These are phyloP conservation scores for Mohoua ochrocephala DNA, from an alignment of 2,113 vertebrate genomes.

Conservation along the genomic window DNA sequence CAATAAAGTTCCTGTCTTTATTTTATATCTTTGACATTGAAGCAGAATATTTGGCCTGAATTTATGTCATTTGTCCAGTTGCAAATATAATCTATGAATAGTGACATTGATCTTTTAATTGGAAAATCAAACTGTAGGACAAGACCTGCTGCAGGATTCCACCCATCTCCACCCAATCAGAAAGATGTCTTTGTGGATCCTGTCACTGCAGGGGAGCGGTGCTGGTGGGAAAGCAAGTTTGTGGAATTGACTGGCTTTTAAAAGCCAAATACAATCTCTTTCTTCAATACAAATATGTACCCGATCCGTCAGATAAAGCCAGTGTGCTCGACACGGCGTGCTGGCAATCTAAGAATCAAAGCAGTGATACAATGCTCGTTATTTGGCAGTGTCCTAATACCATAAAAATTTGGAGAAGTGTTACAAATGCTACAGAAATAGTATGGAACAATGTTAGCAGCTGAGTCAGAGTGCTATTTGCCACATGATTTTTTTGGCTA, in stretches of 20 bases:
- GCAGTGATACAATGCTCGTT: background rate
- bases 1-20: slow-evolving; percentile 9
- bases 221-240: background rate
- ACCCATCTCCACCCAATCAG: background rate
- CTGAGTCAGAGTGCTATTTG: slow-evolving; percentile 54
- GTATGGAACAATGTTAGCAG: slow-evolving; percentile 9
- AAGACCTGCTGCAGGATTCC: slow-evolving; percentile 30
- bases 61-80: slow-evolving; percentile 61
- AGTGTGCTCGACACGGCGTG: background rate
- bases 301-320: background rate
- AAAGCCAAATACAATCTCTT: background rate
- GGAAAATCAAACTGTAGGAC: slow-evolving; percentile 54
- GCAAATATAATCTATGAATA: slow-evolving; percentile 48
- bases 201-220: background rate
- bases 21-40: slow-evolving; percentile 64
- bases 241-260: background rate
- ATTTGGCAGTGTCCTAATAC: slow-evolving; percentile 7
- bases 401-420: slow-evolving; percentile 20
- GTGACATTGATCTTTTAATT: slow-evolving; percentile 60
- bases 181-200: background rate
- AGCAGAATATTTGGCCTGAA: slow-evolving; percentile 62
- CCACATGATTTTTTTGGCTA: slow-evolving; percentile 14
- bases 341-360: background rate
- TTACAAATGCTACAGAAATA: slow-evolving; percentile 58
- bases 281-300: background rate